Percentiles rank a stretch among this genome's conserved stretches.
These are phyloP conservation scores for Zaprionus ornatus DNA, from an alignment of 1,140 invertebrate genomes.

Conservation along the genomic window DNA sequence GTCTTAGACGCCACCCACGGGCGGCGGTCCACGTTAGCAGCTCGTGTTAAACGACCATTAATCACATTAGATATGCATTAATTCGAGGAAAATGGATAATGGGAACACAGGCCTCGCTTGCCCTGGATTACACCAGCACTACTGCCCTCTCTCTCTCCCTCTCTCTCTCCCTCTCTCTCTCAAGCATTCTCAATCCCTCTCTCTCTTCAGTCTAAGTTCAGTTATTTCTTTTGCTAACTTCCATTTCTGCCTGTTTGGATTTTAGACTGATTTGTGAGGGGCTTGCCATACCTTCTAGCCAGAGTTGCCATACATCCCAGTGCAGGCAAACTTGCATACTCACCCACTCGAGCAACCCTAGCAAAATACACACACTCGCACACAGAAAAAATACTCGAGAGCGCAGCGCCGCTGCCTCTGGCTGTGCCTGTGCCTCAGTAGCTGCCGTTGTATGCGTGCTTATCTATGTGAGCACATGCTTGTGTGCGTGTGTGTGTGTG, in stretches of 20 bases:
- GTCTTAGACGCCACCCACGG: slow-evolving; percentile 31
- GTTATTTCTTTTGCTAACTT: background rate
- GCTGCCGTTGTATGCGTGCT: slow-evolving; percentile 57
- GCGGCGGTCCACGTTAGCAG: slow-evolving; percentile 31
- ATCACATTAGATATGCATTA: slow-evolving; percentile 81
- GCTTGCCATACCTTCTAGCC: background rate
- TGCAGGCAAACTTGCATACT: background rate
- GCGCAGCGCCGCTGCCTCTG: background rate
- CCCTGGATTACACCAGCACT: background rate
- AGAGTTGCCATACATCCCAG: background rate
- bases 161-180: background rate
- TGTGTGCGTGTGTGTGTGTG: slow-evolving; percentile 22
- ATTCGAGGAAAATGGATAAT: slow-evolving; percentile 34
- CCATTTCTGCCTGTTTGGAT: background rate
- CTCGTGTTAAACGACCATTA: slow-evolving; percentile 79
- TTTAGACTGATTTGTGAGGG: background rate
- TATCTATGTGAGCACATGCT: slow-evolving; percentile 70
- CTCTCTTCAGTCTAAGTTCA: background rate
- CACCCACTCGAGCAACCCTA: slow-evolving; percentile 38
- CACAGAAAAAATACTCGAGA: background rate
- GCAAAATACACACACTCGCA: background rate
- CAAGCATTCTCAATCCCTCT: background rate
- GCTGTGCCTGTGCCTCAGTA: too few species aligned
- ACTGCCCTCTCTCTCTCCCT: background rate
- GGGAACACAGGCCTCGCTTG: background rate